Evolutionary conservation across 2,888 invertebrate species (phyloP).

Genomic region (Macrostomum cliftonense): DNA sequence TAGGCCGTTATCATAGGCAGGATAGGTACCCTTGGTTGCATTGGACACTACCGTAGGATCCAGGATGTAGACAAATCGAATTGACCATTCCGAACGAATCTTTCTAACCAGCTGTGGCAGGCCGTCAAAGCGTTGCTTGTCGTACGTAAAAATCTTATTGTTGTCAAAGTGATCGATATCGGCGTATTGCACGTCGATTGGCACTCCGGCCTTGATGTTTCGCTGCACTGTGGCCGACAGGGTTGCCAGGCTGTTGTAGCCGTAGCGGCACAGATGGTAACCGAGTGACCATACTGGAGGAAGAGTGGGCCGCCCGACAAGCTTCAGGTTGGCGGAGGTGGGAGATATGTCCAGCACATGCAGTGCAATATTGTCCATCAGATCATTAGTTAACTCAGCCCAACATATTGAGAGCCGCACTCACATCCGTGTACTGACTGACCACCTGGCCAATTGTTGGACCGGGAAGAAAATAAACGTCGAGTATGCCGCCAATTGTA

Average conservation of each 20-base stretch:
- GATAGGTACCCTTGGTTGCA: slow-evolving; percentile 16
- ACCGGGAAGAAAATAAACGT: slow-evolving; percentile 58
- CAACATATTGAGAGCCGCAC: no score
- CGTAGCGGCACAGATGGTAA: slow-evolving; percentile 60
- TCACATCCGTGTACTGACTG: slow-evolving; percentile 25
- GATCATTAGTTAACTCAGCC: no score
- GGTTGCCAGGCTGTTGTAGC: slow-evolving; percentile 24
- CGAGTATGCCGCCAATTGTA: slow-evolving; percentile 59
- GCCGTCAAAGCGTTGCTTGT: slow-evolving; percentile 18
- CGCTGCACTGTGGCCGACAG: slow-evolving; percentile 25
- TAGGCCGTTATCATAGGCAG: slow-evolving; percentile 22
- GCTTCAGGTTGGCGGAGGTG: no score
- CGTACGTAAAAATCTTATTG: slow-evolving; percentile 22
- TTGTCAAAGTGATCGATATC: slow-evolving; percentile 31
- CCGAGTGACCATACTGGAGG: slow-evolving; percentile 74
- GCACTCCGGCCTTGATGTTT: slow-evolving; percentile 25
- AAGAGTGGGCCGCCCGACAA: slow-evolving; percentile 55
- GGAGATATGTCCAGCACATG: no score
- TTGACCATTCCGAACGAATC: slow-evolving; percentile 14
- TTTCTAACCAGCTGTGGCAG: slow-evolving; percentile 20
- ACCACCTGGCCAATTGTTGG: slow-evolving; percentile 48
- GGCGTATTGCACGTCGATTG: slow-evolving; percentile 28
- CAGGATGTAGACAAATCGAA: slow-evolving; percentile 8
- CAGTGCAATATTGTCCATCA: no score
- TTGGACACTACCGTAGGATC: slow-evolving; percentile 6